These are phyloP conservation scores for Drosophila tropicalis DNA, from an alignment of 1,140 invertebrate species.

Conservation along the genomic window DNA sequence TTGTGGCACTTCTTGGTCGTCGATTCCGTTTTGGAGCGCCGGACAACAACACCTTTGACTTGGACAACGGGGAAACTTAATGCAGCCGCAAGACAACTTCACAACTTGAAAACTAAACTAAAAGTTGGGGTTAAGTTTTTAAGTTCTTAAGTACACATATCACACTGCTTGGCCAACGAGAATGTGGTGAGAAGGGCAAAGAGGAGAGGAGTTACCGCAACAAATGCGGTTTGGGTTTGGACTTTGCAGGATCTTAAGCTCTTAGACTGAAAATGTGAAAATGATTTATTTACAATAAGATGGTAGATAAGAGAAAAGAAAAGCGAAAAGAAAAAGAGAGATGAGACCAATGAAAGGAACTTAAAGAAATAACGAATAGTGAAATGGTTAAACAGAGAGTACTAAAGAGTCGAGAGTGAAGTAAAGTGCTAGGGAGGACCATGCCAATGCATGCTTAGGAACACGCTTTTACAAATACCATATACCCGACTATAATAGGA, in stretches of 20 bases:
- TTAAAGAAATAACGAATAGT: neutral
- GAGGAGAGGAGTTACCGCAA: conserved; percentile 28
- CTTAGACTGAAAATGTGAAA: conserved; percentile 30
- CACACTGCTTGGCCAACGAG: conserved; percentile 38
- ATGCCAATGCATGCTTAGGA: conserved; percentile 2
- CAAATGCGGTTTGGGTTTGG: conserved; percentile 49
- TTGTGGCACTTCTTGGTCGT: neutral
- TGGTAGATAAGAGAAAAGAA: conserved; percentile 13
- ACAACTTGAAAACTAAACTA: conserved; percentile 40
- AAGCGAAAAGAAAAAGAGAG: conserved; percentile 19
- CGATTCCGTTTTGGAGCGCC: conserved; percentile 9
- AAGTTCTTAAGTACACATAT: conserved; percentile 65
- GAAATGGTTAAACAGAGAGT: neutral
- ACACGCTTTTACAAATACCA: conserved; percentile 21
- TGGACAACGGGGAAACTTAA: conserved; percentile 35
- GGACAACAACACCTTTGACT: conserved; percentile 34
- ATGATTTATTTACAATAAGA: conserved; percentile 50
- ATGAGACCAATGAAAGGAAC: conserved; percentile 10
- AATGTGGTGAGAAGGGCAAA: neutral
- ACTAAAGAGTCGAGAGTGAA: neutral
- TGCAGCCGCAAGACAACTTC: conserved; percentile 50
- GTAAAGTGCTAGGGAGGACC: neutral
- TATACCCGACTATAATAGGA: neutral
- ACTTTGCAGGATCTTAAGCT: conserved; percentile 39
- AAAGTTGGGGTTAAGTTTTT: conserved; percentile 53